Conservation (phyloP, 2,888 invertebrate species). For the Congeria kusceri region DNA sequence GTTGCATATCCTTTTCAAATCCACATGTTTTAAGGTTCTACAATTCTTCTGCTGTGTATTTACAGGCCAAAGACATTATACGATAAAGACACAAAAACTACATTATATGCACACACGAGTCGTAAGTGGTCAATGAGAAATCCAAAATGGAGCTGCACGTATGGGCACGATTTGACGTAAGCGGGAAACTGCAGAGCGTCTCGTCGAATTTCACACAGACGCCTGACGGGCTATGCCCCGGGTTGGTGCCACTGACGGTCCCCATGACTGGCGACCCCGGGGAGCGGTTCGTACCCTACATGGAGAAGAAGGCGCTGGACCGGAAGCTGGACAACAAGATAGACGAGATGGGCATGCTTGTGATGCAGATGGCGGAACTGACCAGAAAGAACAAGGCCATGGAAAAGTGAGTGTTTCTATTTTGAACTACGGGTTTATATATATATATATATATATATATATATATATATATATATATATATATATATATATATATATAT, state of each 20-base stretch:
- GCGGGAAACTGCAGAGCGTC: conserved; percentile 20
- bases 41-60: no score
- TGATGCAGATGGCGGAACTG: conserved; percentile 19
- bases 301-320: conserved; percentile 24
- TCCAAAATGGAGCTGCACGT: conserved; percentile 24
- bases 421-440: no score
- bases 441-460: no score
- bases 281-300: conserved; percentile 26
- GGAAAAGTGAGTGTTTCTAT: conserved; percentile 25
- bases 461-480: no score
- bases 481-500: no score
- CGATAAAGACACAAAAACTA: no score
- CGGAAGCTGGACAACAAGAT: conserved; percentile 14
- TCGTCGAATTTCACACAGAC: conserved; percentile 23
- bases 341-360: conserved; percentile 21
- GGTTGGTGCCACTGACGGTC: not conserved
- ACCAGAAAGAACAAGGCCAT: conserved; percentile 4
- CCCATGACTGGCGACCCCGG: not conserved
- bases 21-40: no score
- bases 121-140: not conserved
- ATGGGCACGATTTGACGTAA: conserved; percentile 11
- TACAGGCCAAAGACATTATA: no score
- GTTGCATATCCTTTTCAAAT: no score
- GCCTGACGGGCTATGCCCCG: not conserved
- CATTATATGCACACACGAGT: no score